These are phyloP conservation scores for Leptinotarsa rubiginosa DNA, from an alignment of 2,888 invertebrate species.

Conservation along the genomic window DNA sequence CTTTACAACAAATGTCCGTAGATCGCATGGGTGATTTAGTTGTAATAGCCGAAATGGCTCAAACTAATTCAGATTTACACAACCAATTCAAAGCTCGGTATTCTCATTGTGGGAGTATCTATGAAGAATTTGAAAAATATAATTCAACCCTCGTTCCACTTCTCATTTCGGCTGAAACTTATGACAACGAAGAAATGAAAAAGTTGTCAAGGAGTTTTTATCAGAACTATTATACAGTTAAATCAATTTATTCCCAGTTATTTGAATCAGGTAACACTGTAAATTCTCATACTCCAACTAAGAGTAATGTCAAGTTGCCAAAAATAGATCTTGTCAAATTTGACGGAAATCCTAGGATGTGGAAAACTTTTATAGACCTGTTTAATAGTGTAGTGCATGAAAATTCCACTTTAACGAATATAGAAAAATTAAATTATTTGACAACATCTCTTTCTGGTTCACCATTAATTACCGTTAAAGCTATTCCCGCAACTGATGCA, in stretches of 20 bases:
- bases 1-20: neutral
- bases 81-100: constrained; percentile 2
- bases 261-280: neutral
- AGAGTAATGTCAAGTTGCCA: neutral
- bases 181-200: neutral
- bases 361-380: neutral
- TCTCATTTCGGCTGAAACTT: neutral
- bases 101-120: neutral
- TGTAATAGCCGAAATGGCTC: neutral
- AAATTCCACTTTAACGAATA: neutral
- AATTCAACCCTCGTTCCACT: neutral
- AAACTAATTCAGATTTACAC: neutral
- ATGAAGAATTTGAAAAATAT: neutral
- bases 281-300: neutral
- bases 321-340: constrained; percentile 3
- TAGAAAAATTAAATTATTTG: neutral
- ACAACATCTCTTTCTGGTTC: neutral
- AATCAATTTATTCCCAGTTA: neutral
- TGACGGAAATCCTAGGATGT: neutral
- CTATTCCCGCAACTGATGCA: neutral
- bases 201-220: neutral
- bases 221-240: neutral
- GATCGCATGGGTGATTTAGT: neutral
- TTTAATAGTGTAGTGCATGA: neutral
- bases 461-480: neutral